These are phyloP conservation scores for Sycophila sp. DNA, from an alignment of 1,140 invertebrate genomes.

Conservation along the genomic window DNA sequence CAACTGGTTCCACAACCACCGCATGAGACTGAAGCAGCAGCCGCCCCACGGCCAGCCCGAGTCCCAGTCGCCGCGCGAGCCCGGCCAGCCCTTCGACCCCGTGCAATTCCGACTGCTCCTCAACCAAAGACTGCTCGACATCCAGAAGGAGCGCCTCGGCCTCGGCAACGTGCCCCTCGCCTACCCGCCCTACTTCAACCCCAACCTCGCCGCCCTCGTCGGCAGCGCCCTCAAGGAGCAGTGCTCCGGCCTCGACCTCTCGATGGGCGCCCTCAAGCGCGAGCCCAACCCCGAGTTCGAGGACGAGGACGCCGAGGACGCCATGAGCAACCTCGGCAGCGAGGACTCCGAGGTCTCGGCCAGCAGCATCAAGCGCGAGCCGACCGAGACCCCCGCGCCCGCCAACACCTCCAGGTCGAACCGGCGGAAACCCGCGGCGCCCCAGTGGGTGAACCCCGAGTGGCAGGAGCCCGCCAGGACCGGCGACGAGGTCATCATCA, in stretches of 20 bases:
- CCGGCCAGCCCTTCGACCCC: conserved; percentile 85
- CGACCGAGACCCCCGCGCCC: conserved; percentile 67
- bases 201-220: conserved; percentile 76
- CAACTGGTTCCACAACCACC: conserved; percentile 99
- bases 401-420: conserved; percentile 65
- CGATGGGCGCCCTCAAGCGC: conserved; percentile 80
- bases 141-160: conserved; percentile 84
- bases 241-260: conserved; percentile 81
- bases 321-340: conserved; percentile 80
- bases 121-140: conserved; percentile 86
- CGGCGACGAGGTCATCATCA: conserved; percentile 84
- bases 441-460: conserved; percentile 96
- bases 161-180: conserved; percentile 70
- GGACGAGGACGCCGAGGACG: conserved; percentile 78
- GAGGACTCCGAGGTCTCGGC: conserved; percentile 75
- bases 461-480: conserved; percentile 79
- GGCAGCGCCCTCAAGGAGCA: conserved; percentile 78
- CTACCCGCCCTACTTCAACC: conserved; percentile 80
- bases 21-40: conserved; percentile 95
- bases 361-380: conserved; percentile 66
- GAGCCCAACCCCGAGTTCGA: conserved; percentile 80
- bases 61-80: conserved; percentile 75
- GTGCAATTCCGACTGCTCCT: conserved; percentile 88
- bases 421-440: conserved; percentile 91
- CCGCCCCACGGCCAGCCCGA: conserved; percentile 78